phyloP scores from a whole-genome alignment of 2,797 vertebrate genomes.

The Arremon brunneinucha region DNA sequence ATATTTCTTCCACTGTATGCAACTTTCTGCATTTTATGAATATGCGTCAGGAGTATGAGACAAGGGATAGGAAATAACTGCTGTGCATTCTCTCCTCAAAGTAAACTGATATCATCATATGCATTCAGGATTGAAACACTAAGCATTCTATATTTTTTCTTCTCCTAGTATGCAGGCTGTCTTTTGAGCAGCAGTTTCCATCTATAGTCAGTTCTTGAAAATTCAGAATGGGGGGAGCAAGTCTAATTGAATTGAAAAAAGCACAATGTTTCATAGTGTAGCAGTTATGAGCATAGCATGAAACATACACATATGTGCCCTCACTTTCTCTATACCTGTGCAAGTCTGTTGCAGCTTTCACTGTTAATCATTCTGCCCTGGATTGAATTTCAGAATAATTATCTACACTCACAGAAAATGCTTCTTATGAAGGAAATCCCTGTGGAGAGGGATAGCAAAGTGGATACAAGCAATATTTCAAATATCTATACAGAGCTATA shows the following conservation, averaged over 20 bases:
- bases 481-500: background rate
- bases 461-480: background rate
- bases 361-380: background rate
- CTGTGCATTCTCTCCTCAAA: background rate
- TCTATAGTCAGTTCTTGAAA: constrained; percentile 1
- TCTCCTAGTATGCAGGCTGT: background rate
- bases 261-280: background rate
- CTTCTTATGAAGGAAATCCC: background rate
- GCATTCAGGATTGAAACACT: background rate
- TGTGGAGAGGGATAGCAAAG: background rate
- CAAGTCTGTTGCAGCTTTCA: background rate
- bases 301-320: background rate
- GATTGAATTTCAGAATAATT: background rate
- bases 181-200: background rate
- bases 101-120: background rate
- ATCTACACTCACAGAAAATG: background rate
- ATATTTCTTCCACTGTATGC: background rate
- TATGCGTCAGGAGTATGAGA: background rate
- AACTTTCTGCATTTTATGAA: constrained; percentile 45
- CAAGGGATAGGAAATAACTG: background rate
- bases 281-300: background rate
- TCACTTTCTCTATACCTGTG: background rate
- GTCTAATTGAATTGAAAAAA: background rate
- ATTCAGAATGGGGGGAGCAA: background rate
- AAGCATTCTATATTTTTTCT: background rate